Percentiles rank a stretch among this genome's conserved stretches.
phyloP scores from a whole-genome alignment of 2,797 vertebrate genomes.

The Glossophaga mutica region DNA sequence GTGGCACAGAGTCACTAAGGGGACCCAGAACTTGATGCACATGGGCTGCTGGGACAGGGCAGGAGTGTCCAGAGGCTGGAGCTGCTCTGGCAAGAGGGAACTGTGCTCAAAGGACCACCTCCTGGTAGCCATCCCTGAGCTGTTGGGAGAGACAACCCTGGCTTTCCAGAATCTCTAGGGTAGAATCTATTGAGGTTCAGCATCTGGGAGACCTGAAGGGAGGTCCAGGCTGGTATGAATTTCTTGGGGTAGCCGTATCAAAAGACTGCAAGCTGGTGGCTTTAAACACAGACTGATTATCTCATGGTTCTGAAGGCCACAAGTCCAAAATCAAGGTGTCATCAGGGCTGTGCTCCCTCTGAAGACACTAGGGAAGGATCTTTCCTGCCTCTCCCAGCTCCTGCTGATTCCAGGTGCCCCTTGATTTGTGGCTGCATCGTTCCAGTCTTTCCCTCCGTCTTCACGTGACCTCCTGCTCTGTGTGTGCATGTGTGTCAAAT shows the following conservation, averaged over 20 bases:
- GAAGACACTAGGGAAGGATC: not conserved
- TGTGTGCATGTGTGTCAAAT: not conserved
- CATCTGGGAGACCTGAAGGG: not conserved
- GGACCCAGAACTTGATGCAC: not conserved
- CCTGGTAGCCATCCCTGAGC: not conserved
- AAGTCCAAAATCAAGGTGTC: not conserved
- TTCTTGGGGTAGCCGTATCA: not conserved
- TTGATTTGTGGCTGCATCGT: not conserved
- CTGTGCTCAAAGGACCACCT: not conserved
- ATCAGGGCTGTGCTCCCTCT: not conserved
- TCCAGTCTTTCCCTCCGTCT: not conserved
- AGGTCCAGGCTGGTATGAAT: not conserved
- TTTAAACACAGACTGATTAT: not conserved
- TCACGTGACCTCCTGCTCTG: not conserved
- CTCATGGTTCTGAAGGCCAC: not conserved
- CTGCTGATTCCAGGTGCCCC: not conserved
- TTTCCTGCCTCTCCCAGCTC: not conserved
- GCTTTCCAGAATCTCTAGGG: not conserved
- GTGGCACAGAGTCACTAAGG: not conserved
- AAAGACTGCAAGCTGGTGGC: not conserved
- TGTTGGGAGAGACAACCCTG: not conserved
- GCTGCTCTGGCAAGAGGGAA: not conserved
- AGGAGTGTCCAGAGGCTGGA: not conserved
- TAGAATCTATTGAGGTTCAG: not conserved
- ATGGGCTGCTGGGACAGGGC: not conserved